These are phyloP conservation scores for Lithodes maja DNA, from an alignment of 2,888 invertebrate genomes.

Conservation along the genomic window DNA sequence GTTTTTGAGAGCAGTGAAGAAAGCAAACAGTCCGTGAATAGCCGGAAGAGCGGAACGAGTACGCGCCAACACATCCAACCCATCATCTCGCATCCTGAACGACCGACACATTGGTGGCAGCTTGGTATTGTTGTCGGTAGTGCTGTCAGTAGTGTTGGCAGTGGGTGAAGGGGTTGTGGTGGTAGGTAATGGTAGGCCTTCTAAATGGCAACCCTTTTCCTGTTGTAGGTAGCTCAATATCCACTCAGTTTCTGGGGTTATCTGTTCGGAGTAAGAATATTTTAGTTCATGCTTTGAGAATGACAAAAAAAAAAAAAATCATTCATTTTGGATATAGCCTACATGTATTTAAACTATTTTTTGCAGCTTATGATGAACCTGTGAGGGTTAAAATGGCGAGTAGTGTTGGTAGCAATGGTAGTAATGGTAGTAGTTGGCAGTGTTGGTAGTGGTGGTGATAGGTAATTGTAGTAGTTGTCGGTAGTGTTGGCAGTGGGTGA, in stretches of 20 bases:
- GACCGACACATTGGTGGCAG: conserved; percentile 48
- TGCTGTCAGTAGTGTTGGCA: background rate
- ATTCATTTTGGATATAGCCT: no score
- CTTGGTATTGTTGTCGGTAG: background rate
- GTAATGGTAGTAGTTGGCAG: no score
- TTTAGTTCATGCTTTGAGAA: no score
- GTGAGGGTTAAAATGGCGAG: no score
- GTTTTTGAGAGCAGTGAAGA: conserved; percentile 72
- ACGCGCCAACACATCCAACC: conserved; percentile 68
- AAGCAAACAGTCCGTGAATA: conserved; percentile 72
- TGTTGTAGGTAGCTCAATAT: conserved; percentile 57
- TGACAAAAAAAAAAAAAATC: no score
- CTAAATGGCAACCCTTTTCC: conserved; percentile 51
- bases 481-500: background rate
- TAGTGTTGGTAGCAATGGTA: no score
- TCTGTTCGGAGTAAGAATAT: conserved; percentile 15
- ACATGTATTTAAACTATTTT: no score
- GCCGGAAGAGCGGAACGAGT: conserved; percentile 71
- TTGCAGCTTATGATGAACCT: no score
- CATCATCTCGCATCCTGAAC: conserved; percentile 56
- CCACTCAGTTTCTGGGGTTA: conserved; percentile 54
- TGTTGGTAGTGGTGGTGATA: no score
- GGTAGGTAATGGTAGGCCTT: background rate
- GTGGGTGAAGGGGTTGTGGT: background rate
- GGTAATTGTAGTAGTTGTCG: no score